These are phyloP conservation scores for Sebastes taczanowskii DNA, from an alignment of 2,797 vertebrate species.

Conservation along the genomic window DNA sequence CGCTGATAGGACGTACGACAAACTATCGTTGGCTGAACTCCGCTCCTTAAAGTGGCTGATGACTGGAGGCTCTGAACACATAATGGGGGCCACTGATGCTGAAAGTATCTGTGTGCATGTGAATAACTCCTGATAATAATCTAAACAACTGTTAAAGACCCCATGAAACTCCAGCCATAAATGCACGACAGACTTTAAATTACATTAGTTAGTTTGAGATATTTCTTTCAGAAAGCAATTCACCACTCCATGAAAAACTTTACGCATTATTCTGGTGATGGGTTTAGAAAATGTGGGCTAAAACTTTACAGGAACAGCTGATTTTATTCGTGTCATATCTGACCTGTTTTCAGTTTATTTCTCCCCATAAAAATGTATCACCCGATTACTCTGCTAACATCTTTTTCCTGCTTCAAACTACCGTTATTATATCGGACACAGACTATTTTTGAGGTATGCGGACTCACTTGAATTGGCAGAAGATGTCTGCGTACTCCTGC, in stretches of 20 bases:
- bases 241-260: not conserved
- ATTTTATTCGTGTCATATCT: not conserved
- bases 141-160: not conserved
- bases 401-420: too few relatives aligned
- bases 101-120: not conserved
- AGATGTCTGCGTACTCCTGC: conserved; percentile 96
- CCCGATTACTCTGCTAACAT: too few relatives aligned
- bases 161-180: not conserved
- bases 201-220: not conserved
- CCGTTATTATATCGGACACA: too few relatives aligned
- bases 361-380: not conserved
- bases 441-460: not conserved
- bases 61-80: not conserved
- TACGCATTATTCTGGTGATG: not conserved
- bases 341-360: not conserved
- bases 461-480: conserved; percentile 99
- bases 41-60: too few relatives aligned
- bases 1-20: not conserved
- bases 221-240: not conserved
- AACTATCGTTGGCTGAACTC: not conserved
- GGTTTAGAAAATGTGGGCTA: not conserved
- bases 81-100: not conserved
- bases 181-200: not conserved
- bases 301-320: not conserved
- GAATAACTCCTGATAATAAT: not conserved